Evolutionary conservation across 2,888 invertebrate species (phyloP), one percentile per base, ranked within the genome.

Genomic region (Caenorhabditis afra): DNA sequence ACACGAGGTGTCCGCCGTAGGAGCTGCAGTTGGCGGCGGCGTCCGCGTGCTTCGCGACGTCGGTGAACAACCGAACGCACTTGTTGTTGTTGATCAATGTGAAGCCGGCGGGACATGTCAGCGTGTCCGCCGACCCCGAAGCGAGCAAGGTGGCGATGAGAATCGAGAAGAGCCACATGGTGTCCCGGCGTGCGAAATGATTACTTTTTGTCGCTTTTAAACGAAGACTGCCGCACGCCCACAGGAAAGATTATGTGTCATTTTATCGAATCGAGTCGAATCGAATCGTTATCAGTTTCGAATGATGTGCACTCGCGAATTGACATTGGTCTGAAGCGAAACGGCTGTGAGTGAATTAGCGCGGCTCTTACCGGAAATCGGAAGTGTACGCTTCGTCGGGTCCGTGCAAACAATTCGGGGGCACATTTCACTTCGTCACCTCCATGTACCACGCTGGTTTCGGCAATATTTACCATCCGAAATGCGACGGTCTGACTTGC

Each of bases 391-490:
- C 29, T 29, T 29, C 4, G 7, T 5, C 29, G 7, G 29, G 29
- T 29, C 29, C 29, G n/a, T n/a, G n/a, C 29, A 29, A 3, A 29
- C 7, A 29, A 29, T 7, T 5, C 7, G n/a, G n/a, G n/a, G 7
- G 29, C 41, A 64, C 52, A 52, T 52, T 41, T 41, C 64, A 52
- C n/a, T 41, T 52, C n/a, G n/a, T n/a, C n/a, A n/a, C n/a, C n/a
- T 35, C 20, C 23, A 81, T 81, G 81, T 82, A 79, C 39, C 73
- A 61, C 39, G 61, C 68, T 29, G 82, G 82, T 10, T 82, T 82
- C 55, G 82, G 82, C 11, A 70, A 74, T 18, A 49, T 73, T n/a
- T 79, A 68, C 39, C 79, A 82, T 59, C 65, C 57, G 1, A 52
- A 71, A 44, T 66, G 65, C 12, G 49, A 59, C 41, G 66, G 58